Conservation (phyloP, 2,888 invertebrate genomes). For the Romanomermis culicivorax region DNA sequence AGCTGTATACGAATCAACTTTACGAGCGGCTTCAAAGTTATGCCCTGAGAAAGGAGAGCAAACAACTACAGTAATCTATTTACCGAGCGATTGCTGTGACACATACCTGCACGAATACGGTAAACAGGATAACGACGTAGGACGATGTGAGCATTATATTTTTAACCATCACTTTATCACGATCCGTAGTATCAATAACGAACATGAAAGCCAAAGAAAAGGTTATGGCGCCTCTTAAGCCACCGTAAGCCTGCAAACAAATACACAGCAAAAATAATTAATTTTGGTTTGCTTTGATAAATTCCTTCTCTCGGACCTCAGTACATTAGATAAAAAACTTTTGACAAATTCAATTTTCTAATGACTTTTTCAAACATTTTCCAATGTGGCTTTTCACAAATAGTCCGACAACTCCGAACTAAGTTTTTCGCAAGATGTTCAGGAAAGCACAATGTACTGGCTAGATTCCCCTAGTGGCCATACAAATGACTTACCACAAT, state of each 20-base stretch:
- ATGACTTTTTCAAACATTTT: too few species aligned
- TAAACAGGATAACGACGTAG: conserved; percentile 32
- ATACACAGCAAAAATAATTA: background rate
- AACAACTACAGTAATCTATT: background rate
- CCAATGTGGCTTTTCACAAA: too few species aligned
- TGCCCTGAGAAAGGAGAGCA: conserved; percentile 27
- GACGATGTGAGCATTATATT: conserved; percentile 31
- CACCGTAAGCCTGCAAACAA: conserved; percentile 35
- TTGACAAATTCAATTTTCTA: background rate
- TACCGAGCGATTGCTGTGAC: background rate
- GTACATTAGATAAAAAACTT: background rate
- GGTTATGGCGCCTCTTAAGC: conserved; percentile 38
- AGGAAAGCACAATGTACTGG: too few species aligned
- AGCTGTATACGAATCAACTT: conserved; percentile 30
- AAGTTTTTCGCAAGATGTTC: too few species aligned
- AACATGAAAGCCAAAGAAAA: conserved; percentile 38
- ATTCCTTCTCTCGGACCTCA: too few species aligned
- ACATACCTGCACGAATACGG: conserved; percentile 32
- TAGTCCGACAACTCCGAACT: too few species aligned
- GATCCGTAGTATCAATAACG: conserved; percentile 9
- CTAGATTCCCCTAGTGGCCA: too few species aligned
- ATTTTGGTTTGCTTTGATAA: background rate
- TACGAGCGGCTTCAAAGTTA: conserved; percentile 34
- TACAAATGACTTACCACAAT: conserved; percentile 32
- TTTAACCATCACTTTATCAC: conserved; percentile 19